These are phyloP conservation scores for Anomalospiza imberbis DNA, from an alignment of 2,797 vertebrate genomes.

Conservation along the genomic window DNA sequence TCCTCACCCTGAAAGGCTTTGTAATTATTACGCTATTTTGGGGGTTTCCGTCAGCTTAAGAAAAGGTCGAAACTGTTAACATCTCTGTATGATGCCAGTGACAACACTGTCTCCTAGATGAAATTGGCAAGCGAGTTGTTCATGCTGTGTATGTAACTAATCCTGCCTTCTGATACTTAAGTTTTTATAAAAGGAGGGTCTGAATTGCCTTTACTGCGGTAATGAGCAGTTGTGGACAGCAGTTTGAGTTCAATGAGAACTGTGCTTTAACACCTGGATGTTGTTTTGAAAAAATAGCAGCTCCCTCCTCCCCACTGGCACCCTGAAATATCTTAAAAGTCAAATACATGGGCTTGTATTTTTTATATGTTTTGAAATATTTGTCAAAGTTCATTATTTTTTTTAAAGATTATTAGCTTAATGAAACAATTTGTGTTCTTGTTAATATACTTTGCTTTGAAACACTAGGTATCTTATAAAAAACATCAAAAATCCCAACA, in stretches of 20 bases:
- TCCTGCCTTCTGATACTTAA: neutral
- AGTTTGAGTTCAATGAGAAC: neutral
- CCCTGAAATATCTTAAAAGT: neutral
- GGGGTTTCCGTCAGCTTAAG: neutral
- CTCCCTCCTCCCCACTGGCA: accelerated
- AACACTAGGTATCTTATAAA: neutral
- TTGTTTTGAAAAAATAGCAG: neutral
- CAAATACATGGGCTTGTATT: neutral
- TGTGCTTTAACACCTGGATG: neutral
- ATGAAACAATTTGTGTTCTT: neutral
- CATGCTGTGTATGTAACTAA: neutral
- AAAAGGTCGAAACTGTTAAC: neutral
- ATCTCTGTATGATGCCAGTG: neutral
- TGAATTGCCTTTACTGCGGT: neutral
- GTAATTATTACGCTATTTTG: neutral
- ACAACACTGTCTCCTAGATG: neutral
- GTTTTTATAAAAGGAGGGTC: neutral
- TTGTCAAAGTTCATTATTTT: neutral
- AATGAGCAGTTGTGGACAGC: neutral
- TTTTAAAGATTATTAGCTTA: neutral
- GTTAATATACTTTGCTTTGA: neutral
- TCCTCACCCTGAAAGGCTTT: neutral
- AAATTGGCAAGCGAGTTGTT: neutral
- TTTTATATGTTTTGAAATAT: neutral
- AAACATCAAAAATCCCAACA: neutral